A percentile compares a stretch with the other conserved stretches of the same genome.
Conservation (phyloP, 2,888 invertebrate species). For the Maniola hyperantus region DNA sequence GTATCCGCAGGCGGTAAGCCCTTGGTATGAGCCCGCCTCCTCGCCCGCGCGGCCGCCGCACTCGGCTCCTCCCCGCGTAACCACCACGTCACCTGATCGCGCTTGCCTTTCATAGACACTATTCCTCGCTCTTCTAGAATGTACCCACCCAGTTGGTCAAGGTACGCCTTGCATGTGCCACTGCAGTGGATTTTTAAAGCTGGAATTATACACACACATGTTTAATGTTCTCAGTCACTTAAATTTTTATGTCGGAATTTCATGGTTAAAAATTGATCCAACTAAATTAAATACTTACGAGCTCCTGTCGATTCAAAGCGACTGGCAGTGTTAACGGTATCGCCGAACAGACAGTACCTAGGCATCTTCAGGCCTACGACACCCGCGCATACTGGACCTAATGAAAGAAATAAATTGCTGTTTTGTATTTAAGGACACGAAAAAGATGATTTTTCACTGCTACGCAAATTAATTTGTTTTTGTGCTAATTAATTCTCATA, state of each 20-base stretch:
- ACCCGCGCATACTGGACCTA: constrained; percentile 95
- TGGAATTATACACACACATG: constrained; percentile 50
- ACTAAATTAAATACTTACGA: constrained; percentile 76
- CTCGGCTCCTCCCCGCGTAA: constrained; percentile 88
- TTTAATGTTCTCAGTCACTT: background rate
- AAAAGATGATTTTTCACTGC: no score
- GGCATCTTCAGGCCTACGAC: constrained; percentile 97
- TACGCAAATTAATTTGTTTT: no score
- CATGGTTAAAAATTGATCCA: no score
- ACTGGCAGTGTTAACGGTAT: constrained; percentile 95
- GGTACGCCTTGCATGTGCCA: constrained; percentile 85
- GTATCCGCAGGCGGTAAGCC: constrained; percentile 61
- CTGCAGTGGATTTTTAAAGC: constrained; percentile 93
- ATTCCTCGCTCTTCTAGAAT: constrained; percentile 88
- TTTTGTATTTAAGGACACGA: background rate
- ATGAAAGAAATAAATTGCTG: constrained; percentile 32
- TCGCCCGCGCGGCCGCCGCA: constrained; percentile 82
- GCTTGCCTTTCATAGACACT: constrained; percentile 92
- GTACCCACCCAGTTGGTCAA: constrained; percentile 90
- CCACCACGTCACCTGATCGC: constrained; percentile 92
- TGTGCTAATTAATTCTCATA: no score
- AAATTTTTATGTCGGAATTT: background rate
- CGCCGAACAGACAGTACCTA: constrained; percentile 95
- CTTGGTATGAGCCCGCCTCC: constrained; percentile 77
- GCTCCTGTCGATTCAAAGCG: constrained; percentile 93